Evolutionary conservation across 92 coral and sea anemone species (phyloP), one percentile per base, ranked within the genome.

Genomic region (Umimayanthus kanabou): DNA sequence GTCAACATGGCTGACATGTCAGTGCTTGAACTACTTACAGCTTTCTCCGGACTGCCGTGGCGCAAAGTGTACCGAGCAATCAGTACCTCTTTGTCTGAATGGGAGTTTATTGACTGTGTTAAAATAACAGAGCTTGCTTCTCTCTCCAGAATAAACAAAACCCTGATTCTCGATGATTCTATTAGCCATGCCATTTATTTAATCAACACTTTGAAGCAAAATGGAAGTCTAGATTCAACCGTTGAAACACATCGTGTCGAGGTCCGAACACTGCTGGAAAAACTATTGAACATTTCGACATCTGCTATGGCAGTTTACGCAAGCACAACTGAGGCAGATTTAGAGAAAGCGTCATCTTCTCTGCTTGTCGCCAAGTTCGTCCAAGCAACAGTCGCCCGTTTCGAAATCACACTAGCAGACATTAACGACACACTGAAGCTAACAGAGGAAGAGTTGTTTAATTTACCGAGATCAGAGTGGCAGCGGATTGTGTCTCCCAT

Each of bases 381-480:
- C 33, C 91, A 94, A 58, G 94, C 94, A 8, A 90, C 95, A 29
- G 81, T 80, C 18, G 47, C 64, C 5, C 78, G 90, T 39, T 91
- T 94, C 65, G 75, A 76, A 1, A 87, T 94, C 39, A 82, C 29
- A 16, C 3, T 84, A 42, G 70, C 49, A 43, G 93, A 85, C 25
- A 88, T 94, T 80, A 77, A 82, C 0, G 29, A 45, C 22, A n/a
- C 95, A 43, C 6, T 89, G 22, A 67, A 72, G 49, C 47, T 90
- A 28, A 85, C 95, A 0, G 25, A 74, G 5, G n/a, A n/a, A n/a
- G n/a, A n/a, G n/a, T n/a, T n/a, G n/a, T n/a, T n/a, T n/a, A n/a
- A n/a, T n/a, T n/a, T 91, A 1, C 94, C 96, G n/a, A 86, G 76
- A 73, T 77, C 76, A 71, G 92, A 94, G 85, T 93, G 94, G 90